Evolutionary conservation across 2,797 vertebrate species (phyloP).

Genomic region (Buphagus erythrorhynchus): DNA sequence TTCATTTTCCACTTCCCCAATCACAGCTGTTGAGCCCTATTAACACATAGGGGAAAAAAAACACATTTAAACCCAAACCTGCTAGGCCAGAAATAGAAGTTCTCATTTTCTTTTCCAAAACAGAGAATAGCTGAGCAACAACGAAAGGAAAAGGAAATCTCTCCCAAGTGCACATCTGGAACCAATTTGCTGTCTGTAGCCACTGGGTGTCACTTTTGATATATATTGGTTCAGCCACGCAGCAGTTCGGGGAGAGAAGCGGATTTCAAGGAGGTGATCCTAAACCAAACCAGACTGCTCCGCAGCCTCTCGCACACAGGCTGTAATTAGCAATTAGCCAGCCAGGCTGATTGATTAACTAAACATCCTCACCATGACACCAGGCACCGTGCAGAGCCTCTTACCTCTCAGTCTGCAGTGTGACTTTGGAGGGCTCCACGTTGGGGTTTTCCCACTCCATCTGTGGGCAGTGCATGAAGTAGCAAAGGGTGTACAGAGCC

Average conservation of each 20-base stretch:
- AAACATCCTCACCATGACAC: neutral
- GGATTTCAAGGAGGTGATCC: constrained; percentile 48
- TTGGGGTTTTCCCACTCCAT: constrained; percentile 98
- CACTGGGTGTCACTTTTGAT: constrained; percentile 75
- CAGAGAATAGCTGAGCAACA: constrained; percentile 61
- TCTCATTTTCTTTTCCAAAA: constrained; percentile 73
- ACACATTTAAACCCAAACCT: constrained; percentile 49
- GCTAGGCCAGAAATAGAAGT: constrained; percentile 60
- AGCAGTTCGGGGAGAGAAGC: neutral
- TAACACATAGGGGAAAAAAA: neutral
- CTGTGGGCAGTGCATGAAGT: constrained; percentile 98
- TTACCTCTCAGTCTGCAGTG: constrained; percentile 93
- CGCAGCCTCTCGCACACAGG: neutral
- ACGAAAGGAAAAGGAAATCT: constrained; percentile 53
- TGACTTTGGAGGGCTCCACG: constrained; percentile 93
- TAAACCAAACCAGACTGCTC: constrained; percentile 34
- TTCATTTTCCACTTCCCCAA: constrained; percentile 43
- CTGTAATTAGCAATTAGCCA: constrained; percentile 28
- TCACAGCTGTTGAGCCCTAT: constrained; percentile 23
- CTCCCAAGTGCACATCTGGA: constrained; percentile 67
- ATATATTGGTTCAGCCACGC: constrained; percentile 59
- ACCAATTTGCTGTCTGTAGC: constrained; percentile 66
- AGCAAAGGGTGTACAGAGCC: constrained; percentile 95
- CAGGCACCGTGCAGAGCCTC: neutral
- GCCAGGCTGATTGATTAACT: neutral